These are phyloP conservation scores for Saxidomus purpurata DNA, from an alignment of 1,140 invertebrate genomes.

Conservation along the genomic window DNA sequence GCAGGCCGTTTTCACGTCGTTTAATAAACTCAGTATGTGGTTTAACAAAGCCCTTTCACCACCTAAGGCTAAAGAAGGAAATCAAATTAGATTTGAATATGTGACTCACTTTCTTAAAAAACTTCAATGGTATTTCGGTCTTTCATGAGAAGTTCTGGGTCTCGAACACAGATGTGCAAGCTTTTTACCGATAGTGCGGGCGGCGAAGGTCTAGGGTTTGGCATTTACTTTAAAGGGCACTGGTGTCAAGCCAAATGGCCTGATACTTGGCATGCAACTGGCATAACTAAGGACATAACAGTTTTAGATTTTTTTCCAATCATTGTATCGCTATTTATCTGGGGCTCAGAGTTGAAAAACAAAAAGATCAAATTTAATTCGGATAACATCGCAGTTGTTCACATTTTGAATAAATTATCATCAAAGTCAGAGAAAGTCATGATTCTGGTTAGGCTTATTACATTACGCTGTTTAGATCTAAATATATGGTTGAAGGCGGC, in stretches of 20 bases:
- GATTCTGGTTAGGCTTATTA: slow-evolving; percentile 22
- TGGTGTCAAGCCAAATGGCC: not conserved
- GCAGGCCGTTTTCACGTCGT: no score
- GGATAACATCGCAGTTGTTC: not conserved
- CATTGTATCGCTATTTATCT: not conserved
- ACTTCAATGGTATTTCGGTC: no score
- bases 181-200: no score
- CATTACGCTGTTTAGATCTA: slow-evolving; percentile 28
- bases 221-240: slow-evolving; percentile 7
- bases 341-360: slow-evolving; percentile 34
- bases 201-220: not conserved
- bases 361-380: slow-evolving; percentile 20
- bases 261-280: not conserved
- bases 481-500: slow-evolving; percentile 63
- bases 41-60: no score
- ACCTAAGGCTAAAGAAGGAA: no score
- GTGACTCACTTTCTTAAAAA: no score
- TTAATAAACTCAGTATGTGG: slow-evolving; percentile 30
- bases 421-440: slow-evolving; percentile 47
- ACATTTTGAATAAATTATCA: slow-evolving; percentile 46
- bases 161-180: no score
- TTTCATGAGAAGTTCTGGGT: no score
- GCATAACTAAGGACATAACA: not conserved
- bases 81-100: not conserved
- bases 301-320: not conserved